Conservation (phyloP, 2,797 vertebrate species). For the Dicrostonyx torquatus region DNA sequence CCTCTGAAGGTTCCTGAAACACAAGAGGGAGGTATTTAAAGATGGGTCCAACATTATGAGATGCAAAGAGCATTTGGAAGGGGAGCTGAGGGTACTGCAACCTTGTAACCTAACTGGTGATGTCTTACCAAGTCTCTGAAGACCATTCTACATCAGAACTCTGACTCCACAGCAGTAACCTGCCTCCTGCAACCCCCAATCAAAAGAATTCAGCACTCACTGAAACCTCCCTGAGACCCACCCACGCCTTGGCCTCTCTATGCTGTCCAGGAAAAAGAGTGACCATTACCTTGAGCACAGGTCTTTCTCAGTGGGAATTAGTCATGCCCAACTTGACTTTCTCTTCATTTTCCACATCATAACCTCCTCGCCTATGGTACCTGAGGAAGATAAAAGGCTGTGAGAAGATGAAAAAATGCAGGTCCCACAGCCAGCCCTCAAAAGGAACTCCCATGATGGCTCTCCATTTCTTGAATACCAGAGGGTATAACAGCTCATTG, state of each 20-base stretch:
- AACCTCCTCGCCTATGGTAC: slow-evolving; percentile 97
- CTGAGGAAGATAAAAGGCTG: slow-evolving; percentile 84
- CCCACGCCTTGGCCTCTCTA: not conserved
- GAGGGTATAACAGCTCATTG: not conserved
- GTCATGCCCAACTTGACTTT: slow-evolving; percentile 96
- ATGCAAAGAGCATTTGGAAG: not conserved
- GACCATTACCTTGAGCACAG: slow-evolving; percentile 80
- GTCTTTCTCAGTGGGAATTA: slow-evolving; percentile 92
- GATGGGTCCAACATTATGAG: not conserved
- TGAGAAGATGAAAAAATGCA: slow-evolving; percentile 39
- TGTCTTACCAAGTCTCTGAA: not conserved
- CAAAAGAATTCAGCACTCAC: slow-evolving; percentile 14
- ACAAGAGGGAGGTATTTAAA: slow-evolving; percentile 11
- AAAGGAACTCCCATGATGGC: not conserved
- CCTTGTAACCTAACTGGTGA: not conserved
- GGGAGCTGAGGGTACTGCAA: not conserved
- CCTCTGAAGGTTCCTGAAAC: slow-evolving; percentile 79
- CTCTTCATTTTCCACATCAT: slow-evolving; percentile 97
- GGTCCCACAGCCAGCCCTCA: not conserved
- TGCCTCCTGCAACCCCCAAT: not conserved
- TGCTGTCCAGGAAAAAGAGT: not conserved
- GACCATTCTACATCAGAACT: not conserved
- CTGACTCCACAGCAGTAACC: not conserved
- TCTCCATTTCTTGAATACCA: slow-evolving; percentile 17
- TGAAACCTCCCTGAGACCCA: not conserved